Evolutionary conservation across 2,888 invertebrate genomes (phyloP).

Genomic region (Drosophila colorata): DNA sequence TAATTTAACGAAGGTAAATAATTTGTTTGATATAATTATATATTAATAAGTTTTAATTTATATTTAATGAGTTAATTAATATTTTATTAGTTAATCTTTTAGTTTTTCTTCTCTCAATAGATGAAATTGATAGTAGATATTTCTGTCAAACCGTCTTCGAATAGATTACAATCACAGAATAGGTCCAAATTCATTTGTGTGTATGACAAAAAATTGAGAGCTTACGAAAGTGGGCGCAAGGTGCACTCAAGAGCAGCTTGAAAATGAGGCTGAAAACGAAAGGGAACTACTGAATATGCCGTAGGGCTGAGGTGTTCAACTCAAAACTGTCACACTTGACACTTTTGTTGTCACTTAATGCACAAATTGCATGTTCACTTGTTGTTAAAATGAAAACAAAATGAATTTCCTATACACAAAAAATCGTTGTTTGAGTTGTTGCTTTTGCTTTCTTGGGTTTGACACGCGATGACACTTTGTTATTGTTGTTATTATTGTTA

Average conservation of each 20-base stretch:
- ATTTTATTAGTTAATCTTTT: too few relatives aligned
- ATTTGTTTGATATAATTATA: too few relatives aligned
- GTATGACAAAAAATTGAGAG: background rate
- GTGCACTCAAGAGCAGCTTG: constrained; percentile 26
- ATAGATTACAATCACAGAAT: background rate
- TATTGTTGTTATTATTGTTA: constrained; percentile 28
- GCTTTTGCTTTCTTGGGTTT: constrained; percentile 16
- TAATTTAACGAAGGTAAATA: too few relatives aligned
- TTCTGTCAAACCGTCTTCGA: background rate
- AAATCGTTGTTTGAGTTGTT: constrained; percentile 16
- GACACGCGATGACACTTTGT: constrained; percentile 65
- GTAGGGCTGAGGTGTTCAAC: constrained; percentile 10
- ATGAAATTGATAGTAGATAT: too few relatives aligned
- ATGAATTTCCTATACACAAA: constrained; percentile 56
- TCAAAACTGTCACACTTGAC: constrained; percentile 66
- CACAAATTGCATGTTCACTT: constrained; percentile 70
- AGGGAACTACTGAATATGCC: constrained; percentile 24
- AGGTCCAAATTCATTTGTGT: background rate
- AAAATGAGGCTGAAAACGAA: constrained; percentile 41
- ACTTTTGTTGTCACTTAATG: constrained; percentile 68
- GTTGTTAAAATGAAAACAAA: constrained; percentile 61
- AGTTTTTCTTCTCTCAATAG: too few relatives aligned
- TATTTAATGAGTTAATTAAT: too few relatives aligned
- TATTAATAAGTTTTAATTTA: too few relatives aligned
- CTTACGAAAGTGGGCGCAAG: background rate